Conservation (phyloP, 92 coral and sea anemone species). For the Muricea muricata region DNA sequence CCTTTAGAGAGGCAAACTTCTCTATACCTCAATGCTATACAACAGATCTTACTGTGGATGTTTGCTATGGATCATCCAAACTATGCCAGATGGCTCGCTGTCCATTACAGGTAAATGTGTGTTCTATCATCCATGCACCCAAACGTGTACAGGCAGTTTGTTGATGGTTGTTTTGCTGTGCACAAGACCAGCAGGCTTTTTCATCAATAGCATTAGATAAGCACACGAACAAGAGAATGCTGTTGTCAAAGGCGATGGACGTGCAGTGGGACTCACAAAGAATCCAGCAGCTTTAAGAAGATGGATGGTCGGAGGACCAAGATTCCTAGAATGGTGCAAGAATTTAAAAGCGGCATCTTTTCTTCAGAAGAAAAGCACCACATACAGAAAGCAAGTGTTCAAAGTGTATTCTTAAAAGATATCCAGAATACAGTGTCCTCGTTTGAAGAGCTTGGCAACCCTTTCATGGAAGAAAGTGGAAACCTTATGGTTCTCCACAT, state of each 20-base stretch:
- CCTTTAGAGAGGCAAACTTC: constrained; percentile 73
- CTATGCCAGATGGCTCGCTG: constrained; percentile 71
- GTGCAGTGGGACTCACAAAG: constrained; percentile 72
- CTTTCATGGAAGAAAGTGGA: constrained; percentile 56
- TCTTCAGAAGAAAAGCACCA: constrained; percentile 42
- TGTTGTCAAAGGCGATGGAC: constrained; percentile 70
- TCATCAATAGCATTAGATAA: constrained; percentile 70
- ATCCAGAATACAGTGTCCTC: constrained; percentile 41
- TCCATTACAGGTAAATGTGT: constrained; percentile 48
- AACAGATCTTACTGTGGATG: constrained; percentile 70
- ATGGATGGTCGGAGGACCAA: constrained; percentile 81
- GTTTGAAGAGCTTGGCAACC: constrained; percentile 63
- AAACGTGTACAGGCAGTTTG: not conserved
- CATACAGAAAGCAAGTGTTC: constrained; percentile 46
- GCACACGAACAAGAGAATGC: constrained; percentile 75
- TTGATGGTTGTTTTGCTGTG: constrained; percentile 17
- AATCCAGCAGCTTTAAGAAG: constrained; percentile 67
- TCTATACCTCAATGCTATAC: constrained; percentile 57
- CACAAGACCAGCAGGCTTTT: constrained; percentile 50
- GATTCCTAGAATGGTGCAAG: constrained; percentile 64
- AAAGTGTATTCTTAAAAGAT: constrained; percentile 51
- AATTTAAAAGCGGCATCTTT: constrained; percentile 62
- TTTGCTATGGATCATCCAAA: constrained; percentile 70
- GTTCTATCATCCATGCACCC: constrained; percentile 11
- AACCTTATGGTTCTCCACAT: constrained; percentile 65